Evolutionary conservation across 2,888 invertebrate species (phyloP).

Genomic region (Yponomeuta evonymella): DNA sequence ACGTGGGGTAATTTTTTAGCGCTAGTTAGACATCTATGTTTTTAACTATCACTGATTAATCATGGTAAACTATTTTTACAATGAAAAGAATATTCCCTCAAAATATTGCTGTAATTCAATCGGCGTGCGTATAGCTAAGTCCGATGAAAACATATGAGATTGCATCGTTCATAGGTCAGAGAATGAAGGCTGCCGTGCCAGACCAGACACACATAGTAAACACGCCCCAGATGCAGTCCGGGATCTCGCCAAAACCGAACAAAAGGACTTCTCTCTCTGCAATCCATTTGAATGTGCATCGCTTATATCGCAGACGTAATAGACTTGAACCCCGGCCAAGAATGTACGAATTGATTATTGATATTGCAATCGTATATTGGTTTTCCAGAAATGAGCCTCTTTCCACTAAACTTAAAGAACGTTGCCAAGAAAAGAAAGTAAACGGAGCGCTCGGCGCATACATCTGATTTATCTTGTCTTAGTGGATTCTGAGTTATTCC

Average conservation of each 20-base stretch:
- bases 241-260: conserved; percentile 32
- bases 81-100: too few relatives aligned
- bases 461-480: conserved; percentile 23
- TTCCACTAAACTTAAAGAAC: conserved; percentile 22
- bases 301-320: conserved; percentile 47
- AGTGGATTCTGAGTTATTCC: conserved; percentile 18
- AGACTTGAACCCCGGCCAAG: conserved; percentile 71
- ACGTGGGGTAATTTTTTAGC: too few relatives aligned
- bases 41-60: too few relatives aligned
- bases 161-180: conserved; percentile 1
- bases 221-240: conserved; percentile 37
- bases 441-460: conserved; percentile 18
- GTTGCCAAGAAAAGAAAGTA: conserved; percentile 21
- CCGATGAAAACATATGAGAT: neutral
- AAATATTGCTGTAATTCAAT: too few relatives aligned
- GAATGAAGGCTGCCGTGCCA: conserved; percentile 3
- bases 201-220: conserved; percentile 14
- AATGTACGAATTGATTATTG: conserved; percentile 75
- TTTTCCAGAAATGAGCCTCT: conserved; percentile 49
- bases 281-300: conserved; percentile 55
- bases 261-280: conserved; percentile 38
- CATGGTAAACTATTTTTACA: too few relatives aligned
- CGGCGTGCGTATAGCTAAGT: neutral
- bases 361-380: conserved; percentile 68
- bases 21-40: too few relatives aligned